A percentile compares a stretch with the other conserved stretches of the same genome.
These are phyloP conservation scores for Thereva nobilitata DNA, from an alignment of 2,888 invertebrate species.

Conservation along the genomic window DNA sequence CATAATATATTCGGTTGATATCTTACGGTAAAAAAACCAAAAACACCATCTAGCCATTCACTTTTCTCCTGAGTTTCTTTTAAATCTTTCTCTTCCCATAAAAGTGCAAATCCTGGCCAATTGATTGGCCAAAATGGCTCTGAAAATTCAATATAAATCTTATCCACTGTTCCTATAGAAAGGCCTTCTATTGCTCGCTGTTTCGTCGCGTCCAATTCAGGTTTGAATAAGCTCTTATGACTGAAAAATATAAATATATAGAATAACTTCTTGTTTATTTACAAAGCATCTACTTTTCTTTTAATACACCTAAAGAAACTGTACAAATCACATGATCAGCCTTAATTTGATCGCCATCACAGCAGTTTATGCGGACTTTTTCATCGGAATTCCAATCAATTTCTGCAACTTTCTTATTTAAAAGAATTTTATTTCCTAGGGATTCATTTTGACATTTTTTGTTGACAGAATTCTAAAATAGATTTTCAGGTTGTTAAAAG, in stretches of 20 bases:
- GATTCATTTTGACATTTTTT: slow-evolving; percentile 44
- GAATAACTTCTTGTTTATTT: neutral
- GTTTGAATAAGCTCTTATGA: slow-evolving; percentile 58
- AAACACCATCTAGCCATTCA: slow-evolving; percentile 68
- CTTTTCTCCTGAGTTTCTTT: slow-evolving; percentile 50
- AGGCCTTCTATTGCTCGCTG: slow-evolving; percentile 61
- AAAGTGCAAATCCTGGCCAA: slow-evolving; percentile 61
- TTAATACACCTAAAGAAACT: slow-evolving; percentile 66
- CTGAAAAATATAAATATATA: slow-evolving; percentile 23
- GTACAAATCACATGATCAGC: slow-evolving; percentile 68
- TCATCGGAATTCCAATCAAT: slow-evolving; percentile 52
- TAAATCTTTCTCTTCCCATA: slow-evolving; percentile 64
- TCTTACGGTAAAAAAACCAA: slow-evolving; percentile 69
- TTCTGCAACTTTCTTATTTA: slow-evolving; percentile 48
- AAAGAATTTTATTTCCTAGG: slow-evolving; percentile 51
- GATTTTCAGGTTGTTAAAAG: neutral
- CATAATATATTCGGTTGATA: slow-evolving; percentile 67
- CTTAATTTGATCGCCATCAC: slow-evolving; percentile 57
- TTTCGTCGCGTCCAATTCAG: slow-evolving; percentile 60
- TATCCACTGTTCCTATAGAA: slow-evolving; percentile 66
- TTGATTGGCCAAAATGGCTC: slow-evolving; percentile 64
- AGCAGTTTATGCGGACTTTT: slow-evolving; percentile 48
- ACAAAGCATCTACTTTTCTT: slow-evolving; percentile 54
- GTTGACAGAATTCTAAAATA: slow-evolving; percentile 37
- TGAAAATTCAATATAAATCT: slow-evolving; percentile 66